Conservation (phyloP, 2,888 invertebrate genomes). For the Tipula confusa region DNA sequence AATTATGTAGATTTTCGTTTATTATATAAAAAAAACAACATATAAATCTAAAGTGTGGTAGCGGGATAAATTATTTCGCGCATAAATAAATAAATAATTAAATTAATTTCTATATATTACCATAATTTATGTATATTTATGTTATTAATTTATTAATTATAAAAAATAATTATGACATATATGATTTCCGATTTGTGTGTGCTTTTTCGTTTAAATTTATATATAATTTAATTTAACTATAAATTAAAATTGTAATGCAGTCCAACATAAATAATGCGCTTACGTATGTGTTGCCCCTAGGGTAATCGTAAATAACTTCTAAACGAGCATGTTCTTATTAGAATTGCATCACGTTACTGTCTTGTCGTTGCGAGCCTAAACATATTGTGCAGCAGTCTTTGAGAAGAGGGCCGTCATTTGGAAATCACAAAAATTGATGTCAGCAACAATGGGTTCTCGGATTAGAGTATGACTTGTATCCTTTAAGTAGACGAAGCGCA, state of each 20-base stretch:
- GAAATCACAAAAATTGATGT: no score
- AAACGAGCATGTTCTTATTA: no score
- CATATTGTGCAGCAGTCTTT: no score
- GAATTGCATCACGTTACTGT: no score
- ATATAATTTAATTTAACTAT: neutral
- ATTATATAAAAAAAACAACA: no score
- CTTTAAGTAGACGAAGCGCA: no score
- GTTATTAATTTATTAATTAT: neutral
- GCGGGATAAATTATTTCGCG: neutral
- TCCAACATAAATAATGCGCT: neutral
- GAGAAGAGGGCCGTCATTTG: no score
- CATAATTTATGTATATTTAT: neutral
- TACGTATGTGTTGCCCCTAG: no score
- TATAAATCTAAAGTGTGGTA: neutral
- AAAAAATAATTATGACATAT: neutral
- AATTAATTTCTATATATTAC: neutral
- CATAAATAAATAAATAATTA: neutral
- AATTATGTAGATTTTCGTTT: neutral
- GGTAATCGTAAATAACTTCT: no score
- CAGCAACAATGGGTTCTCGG: no score
- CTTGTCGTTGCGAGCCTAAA: no score
- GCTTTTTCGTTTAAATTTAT: neutral
- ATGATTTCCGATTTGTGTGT: neutral
- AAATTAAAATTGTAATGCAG: neutral
- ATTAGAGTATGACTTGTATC: no score